A percentile compares a stretch with the other conserved stretches of the same genome.
These are phyloP conservation scores for Phodopus roborovskii DNA, from an alignment of 2,113 vertebrate genomes.

Conservation along the genomic window DNA sequence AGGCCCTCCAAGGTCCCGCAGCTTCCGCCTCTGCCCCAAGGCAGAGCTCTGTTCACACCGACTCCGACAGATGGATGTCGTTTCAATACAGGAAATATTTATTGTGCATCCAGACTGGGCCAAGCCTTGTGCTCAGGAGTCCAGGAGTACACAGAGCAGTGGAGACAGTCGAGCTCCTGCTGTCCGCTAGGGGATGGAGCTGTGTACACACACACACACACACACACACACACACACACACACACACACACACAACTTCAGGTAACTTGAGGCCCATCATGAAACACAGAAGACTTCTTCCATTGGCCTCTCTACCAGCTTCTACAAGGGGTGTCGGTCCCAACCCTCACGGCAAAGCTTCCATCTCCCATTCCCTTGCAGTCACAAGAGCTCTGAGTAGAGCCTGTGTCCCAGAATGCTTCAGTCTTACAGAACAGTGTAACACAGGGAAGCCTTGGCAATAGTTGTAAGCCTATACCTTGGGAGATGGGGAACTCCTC, in stretches of 20 bases:
- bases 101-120: conserved; percentile 71
- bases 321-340: not conserved
- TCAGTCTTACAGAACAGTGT: not conserved
- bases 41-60: conserved; percentile 80
- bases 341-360: not conserved
- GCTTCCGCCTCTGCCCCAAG: conserved; percentile 79
- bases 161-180: not conserved
- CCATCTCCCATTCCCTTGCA: conserved; percentile 13
- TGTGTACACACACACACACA: not conserved
- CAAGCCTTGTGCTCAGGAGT: conserved; percentile 50
- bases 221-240: not conserved
- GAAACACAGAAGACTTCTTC: not conserved
- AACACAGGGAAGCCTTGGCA: not conserved
- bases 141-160: conserved; percentile 51
- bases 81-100: conserved; percentile 83
- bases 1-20: conserved; percentile 58
- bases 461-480: not conserved
- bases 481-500: not conserved
- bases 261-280: not conserved
- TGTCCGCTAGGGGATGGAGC: not conserved
- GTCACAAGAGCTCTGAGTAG: not conserved
- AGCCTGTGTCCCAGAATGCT: not conserved
- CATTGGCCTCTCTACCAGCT: not conserved
- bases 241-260: not conserved
- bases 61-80: conserved; percentile 80